Percentiles rank a stretch among this genome's conserved stretches.
phyloP scores from a whole-genome alignment of 2,888 invertebrate species.

The Neocrepidodera transversa region DNA sequence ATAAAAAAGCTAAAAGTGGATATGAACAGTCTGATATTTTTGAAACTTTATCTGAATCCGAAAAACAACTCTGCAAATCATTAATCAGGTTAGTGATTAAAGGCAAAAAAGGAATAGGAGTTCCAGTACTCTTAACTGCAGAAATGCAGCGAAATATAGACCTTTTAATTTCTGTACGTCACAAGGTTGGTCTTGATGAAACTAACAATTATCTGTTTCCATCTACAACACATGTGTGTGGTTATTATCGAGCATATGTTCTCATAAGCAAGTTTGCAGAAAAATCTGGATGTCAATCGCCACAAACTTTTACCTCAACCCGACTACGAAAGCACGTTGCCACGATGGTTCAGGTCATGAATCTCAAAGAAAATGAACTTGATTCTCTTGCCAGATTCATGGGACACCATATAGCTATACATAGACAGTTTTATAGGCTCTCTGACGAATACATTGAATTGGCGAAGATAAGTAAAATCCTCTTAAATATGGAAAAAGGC shows the following conservation, averaged over 20 bases:
- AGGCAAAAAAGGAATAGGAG: conserved; percentile 21
- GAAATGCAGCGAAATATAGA: neutral
- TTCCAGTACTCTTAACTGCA: conserved; percentile 15
- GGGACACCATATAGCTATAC: conserved; percentile 2
- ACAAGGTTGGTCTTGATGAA: too few species aligned
- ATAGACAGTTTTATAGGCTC: conserved; percentile 13
- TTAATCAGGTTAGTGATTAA: conserved; percentile 13
- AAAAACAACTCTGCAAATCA: conserved; percentile 7
- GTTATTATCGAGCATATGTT: neutral
- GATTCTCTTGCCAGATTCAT: conserved; percentile 1
- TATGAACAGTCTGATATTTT: conserved; percentile 13
- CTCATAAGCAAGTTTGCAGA: conserved; percentile 5
- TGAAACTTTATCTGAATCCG: conserved; percentile 5
- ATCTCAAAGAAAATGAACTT: conserved; percentile 7
- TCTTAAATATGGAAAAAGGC: conserved; percentile 15
- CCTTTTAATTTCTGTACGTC: neutral
- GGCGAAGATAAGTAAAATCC: conserved; percentile 12
- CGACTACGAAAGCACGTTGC: conserved; percentile 11
- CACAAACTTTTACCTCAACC: conserved; percentile 10
- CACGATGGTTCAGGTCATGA: conserved; percentile 9
- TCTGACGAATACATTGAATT: conserved; percentile 11
- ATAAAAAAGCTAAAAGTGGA: neutral
- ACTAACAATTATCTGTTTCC: conserved; percentile 15
- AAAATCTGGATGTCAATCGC: conserved; percentile 9
- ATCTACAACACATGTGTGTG: neutral